Evolutionary conservation across 1,140 invertebrate genomes (phyloP).

Genomic region (Drosophila cardini): DNA sequence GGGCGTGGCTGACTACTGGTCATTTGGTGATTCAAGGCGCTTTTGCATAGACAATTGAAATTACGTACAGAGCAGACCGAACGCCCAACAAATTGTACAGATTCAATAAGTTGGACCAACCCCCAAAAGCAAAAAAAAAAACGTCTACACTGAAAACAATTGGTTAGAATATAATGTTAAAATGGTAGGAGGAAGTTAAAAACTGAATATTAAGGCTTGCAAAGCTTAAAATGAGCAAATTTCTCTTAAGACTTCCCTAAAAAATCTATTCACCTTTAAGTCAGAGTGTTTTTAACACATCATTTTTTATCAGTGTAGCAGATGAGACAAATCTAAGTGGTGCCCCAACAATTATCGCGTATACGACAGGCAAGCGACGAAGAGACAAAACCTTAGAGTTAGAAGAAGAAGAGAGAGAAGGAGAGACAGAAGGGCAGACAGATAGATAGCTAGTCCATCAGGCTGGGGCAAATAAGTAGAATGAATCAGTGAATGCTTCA

Average conservation of each 20-base stretch:
- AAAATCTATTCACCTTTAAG: too few species aligned
- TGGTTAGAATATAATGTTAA: too few species aligned
- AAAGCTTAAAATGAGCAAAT: too few species aligned
- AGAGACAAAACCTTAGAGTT: not conserved
- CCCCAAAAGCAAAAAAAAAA: not conserved
- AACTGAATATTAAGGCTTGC: too few species aligned
- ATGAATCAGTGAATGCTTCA: slow-evolving; percentile 47
- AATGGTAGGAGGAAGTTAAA: too few species aligned
- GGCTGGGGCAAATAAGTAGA: slow-evolving; percentile 5
- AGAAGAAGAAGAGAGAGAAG: not conserved
- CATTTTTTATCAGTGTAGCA: not conserved
- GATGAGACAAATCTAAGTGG: slow-evolving; percentile 23
- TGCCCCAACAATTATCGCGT: slow-evolving; percentile 68
- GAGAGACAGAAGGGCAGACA: slow-evolving; percentile 7
- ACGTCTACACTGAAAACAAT: too few species aligned
- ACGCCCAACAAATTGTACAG: slow-evolving; percentile 76
- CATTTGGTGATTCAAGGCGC: slow-evolving; percentile 74
- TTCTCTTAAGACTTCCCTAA: too few species aligned
- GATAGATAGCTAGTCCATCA: slow-evolving; percentile 4
- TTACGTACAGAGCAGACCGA: slow-evolving; percentile 47
- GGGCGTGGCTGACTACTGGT: slow-evolving; percentile 39
- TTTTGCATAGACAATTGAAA: slow-evolving; percentile 82
- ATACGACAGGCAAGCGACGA: slow-evolving; percentile 3
- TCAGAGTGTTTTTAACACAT: too few species aligned
- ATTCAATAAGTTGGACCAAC: slow-evolving; percentile 68